Evolutionary conservation across 1,140 invertebrate species (phyloP).

Genomic region (Grapholita molesta): DNA sequence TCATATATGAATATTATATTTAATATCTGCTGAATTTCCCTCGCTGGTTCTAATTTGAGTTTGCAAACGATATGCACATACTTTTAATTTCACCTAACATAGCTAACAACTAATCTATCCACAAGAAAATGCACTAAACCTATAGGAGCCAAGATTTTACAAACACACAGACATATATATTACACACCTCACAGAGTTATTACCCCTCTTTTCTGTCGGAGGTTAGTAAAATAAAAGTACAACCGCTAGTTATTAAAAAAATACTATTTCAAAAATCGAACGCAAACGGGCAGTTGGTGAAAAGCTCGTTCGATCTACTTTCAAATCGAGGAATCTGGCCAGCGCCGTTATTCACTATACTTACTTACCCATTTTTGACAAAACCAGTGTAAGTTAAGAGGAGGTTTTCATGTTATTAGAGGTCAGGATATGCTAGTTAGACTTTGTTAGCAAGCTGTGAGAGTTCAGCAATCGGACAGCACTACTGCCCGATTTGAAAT

Average conservation of each 20-base stretch:
- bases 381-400: background rate
- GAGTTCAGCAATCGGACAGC: slow-evolving; percentile 18
- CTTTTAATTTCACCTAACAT: too few relatives aligned
- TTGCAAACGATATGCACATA: too few relatives aligned
- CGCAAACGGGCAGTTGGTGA: background rate
- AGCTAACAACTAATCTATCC: too few relatives aligned
- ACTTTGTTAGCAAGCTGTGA: background rate
- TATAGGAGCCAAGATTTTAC: too few relatives aligned
- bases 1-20: too few relatives aligned
- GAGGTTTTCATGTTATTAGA: background rate
- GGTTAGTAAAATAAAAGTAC: background rate
- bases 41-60: too few relatives aligned
- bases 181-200: too few relatives aligned
- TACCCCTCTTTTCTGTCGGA: too few relatives aligned
- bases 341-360: background rate
- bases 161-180: too few relatives aligned
- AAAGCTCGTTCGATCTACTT: slow-evolving; percentile 9
- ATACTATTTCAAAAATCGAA: slow-evolving; percentile 4
- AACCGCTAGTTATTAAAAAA: background rate
- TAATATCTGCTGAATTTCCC: too few relatives aligned
- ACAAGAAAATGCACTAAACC: too few relatives aligned
- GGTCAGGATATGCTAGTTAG: background rate
- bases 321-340: slow-evolving; percentile 9
- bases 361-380: background rate
- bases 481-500: slow-evolving; percentile 50